These are phyloP conservation scores for Haliclystus octoradiatus DNA, from an alignment of 30 jellyfish, hydroid and myxozoan species.

Conservation along the genomic window DNA sequence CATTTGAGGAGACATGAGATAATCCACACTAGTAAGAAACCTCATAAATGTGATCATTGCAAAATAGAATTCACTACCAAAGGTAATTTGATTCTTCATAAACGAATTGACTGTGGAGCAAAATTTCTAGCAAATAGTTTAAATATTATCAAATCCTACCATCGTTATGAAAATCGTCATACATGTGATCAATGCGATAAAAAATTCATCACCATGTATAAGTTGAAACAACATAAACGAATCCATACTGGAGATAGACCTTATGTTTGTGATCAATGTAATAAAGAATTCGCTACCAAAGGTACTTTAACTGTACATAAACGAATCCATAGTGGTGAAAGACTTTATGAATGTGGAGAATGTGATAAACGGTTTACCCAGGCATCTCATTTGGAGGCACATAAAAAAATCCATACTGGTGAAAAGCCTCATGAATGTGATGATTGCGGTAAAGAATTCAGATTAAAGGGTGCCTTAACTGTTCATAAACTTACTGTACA, in stretches of 20 bases:
- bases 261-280: too few species aligned
- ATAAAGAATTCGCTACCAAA: too few species aligned
- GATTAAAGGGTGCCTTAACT: neutral
- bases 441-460: neutral
- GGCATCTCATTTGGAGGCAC: slow-evolving; percentile 4
- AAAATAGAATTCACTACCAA: too few species aligned
- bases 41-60: too few species aligned
- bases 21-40: slow-evolving; percentile 2
- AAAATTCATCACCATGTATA: neutral
- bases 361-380: slow-evolving; percentile 6
- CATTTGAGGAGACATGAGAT: slow-evolving; percentile 1
- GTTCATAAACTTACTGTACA: neutral
- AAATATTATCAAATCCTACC: too few species aligned
- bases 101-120: too few species aligned
- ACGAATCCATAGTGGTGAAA: slow-evolving; percentile 5
- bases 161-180: too few species aligned
- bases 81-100: too few species aligned
- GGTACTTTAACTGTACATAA: too few species aligned
- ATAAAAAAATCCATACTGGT: slow-evolving; percentile 1
- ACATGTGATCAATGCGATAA: slow-evolving; percentile 1
- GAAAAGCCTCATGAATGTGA: slow-evolving; percentile 4
- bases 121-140: too few species aligned
- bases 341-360: slow-evolving; percentile 4
- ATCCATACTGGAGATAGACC: slow-evolving; percentile 6
- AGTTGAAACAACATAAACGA: neutral